phyloP scores from a whole-genome alignment of 2,797 vertebrate species.

The Potorous gilbertii region DNA sequence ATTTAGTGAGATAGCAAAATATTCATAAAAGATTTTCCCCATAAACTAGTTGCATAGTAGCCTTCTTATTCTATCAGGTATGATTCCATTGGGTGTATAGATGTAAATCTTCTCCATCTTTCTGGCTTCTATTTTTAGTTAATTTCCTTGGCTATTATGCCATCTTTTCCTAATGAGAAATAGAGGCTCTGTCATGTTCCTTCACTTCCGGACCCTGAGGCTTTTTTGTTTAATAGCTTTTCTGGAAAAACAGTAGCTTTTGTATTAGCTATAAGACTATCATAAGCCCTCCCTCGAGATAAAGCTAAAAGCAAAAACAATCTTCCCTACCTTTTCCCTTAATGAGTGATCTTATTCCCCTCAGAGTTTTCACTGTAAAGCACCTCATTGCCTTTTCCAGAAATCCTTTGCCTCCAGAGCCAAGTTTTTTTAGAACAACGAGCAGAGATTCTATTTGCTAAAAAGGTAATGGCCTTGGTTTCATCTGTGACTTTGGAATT shows the following conservation, averaged over 20 bases:
- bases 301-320: neutral
- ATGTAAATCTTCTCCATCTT: neutral
- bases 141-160: neutral
- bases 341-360: neutral
- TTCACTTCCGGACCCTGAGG: neutral
- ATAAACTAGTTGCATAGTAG: neutral
- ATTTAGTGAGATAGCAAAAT: neutral
- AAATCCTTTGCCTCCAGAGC: neutral
- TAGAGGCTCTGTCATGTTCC: neutral
- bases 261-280: neutral
- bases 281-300: neutral
- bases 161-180: neutral
- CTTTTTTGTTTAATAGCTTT: neutral
- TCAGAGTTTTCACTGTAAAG: neutral
- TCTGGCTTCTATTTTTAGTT: neutral
- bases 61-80: neutral
- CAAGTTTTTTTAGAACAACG: neutral
- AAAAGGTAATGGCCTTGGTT: neutral
- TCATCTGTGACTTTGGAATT: neutral
- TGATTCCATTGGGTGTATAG: neutral
- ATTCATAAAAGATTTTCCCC: neutral
- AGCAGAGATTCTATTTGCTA: neutral
- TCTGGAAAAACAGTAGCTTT: neutral
- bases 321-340: neutral
- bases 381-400: neutral